Percentiles rank a stretch among this genome's conserved stretches.
Conservation (phyloP, 2,888 invertebrate genomes). For the Caenorhabditis sp. region DNA sequence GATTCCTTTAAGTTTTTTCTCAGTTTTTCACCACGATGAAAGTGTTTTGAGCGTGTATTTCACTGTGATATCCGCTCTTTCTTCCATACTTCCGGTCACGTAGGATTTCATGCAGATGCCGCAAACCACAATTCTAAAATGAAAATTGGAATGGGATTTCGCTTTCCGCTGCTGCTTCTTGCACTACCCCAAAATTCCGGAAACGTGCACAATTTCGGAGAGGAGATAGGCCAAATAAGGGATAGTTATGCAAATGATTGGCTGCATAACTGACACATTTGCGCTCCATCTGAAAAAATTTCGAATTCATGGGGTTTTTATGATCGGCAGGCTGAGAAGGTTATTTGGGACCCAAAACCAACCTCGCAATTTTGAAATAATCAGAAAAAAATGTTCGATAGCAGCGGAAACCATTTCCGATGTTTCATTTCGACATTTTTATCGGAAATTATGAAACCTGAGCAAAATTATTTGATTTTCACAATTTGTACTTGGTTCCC, state of each 20-base stretch:
- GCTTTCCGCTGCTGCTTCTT: not conserved
- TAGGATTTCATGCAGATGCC: slow-evolving; percentile 91
- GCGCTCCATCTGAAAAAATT: slow-evolving; percentile 86
- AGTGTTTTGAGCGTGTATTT: slow-evolving; percentile 98
- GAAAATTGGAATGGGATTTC: not conserved
- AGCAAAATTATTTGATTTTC: too few species aligned
- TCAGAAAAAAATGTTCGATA: too few species aligned
- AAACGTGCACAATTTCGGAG: slow-evolving; percentile 98
- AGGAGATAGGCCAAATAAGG: slow-evolving; percentile 95
- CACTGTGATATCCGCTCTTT: slow-evolving; percentile 70
- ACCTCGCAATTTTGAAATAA: too few species aligned
- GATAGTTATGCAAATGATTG: slow-evolving; percentile 97
- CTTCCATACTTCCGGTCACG: slow-evolving; percentile 71
- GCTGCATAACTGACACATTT: slow-evolving; percentile 96
- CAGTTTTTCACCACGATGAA: slow-evolving; percentile 84
- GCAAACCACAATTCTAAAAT: slow-evolving; percentile 93
- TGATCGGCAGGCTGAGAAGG: too few species aligned
- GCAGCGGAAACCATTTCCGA: too few species aligned
- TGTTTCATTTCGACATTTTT: too few species aligned
- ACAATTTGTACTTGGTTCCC: too few species aligned
- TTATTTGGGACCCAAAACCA: too few species aligned
- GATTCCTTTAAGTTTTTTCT: not conserved
- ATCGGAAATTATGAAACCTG: too few species aligned
- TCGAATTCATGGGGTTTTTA: too few species aligned
- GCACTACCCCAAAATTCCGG: slow-evolving; percentile 95